Conservation (phyloP, 2,113 vertebrate species). For the Pterocles gutturalis region DNA sequence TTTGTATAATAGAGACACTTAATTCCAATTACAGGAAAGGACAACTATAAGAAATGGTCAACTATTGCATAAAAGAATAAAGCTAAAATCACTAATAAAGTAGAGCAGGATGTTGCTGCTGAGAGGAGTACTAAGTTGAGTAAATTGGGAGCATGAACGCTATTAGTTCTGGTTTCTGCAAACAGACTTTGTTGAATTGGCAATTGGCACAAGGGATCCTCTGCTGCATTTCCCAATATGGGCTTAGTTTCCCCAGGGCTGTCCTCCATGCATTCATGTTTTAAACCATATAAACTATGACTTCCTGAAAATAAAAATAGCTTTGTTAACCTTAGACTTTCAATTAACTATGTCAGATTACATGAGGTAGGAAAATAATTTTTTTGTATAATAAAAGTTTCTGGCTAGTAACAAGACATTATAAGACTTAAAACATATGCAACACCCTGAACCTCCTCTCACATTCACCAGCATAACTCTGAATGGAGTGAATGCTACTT, state of each 20-base stretch:
- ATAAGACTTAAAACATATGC: not conserved
- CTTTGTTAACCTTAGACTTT: slow-evolving; percentile 50
- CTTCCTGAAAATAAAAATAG: slow-evolving; percentile 64
- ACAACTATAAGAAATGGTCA: not conserved
- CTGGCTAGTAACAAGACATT: not conserved
- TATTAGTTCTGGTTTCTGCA: not conserved
- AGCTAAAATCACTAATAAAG: not conserved
- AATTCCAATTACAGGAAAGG: not conserved
- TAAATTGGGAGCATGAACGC: not conserved
- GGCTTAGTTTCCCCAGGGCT: slow-evolving; percentile 8
- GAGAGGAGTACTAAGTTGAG: not conserved
- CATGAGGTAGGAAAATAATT: not conserved
- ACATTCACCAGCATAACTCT: not conserved
- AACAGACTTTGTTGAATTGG: slow-evolving; percentile 6
- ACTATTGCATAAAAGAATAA: not conserved
- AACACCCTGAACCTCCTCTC: not conserved
- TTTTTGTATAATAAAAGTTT: slow-evolving; percentile 31
- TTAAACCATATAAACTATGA: slow-evolving; percentile 32
- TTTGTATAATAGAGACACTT: not conserved
- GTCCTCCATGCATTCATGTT: slow-evolving; percentile 21
- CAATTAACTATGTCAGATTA: not conserved
- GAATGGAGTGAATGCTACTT: not conserved
- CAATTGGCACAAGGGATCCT: not conserved
- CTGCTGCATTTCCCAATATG: slow-evolving; percentile 45
- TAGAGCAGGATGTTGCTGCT: not conserved